These are phyloP conservation scores for Netelia fuscicornis DNA, from an alignment of 2,888 invertebrate genomes.

Conservation along the genomic window DNA sequence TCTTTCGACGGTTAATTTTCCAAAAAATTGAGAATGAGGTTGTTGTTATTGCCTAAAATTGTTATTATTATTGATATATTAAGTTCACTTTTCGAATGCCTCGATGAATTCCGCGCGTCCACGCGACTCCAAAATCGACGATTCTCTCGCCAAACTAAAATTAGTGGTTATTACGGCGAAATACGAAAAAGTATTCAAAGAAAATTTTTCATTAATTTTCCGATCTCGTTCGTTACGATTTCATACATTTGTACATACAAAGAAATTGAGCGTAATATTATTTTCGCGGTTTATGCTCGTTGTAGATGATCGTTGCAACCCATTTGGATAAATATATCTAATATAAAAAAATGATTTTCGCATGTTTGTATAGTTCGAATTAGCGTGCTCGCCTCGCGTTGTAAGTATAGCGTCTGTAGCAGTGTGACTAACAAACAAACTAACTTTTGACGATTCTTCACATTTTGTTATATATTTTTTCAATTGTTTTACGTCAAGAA, in stretches of 20 bases:
- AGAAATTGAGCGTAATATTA: conserved; percentile 18
- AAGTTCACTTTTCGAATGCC: conserved; percentile 9
- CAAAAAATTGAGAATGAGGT: too few species aligned
- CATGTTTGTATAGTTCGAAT: conserved; percentile 74
- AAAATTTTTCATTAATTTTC: conserved; percentile 39
- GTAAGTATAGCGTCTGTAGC: conserved; percentile 81
- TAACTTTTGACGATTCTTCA: conserved; percentile 73
- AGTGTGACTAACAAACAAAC: conserved; percentile 79
- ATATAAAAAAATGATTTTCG: conserved; percentile 66
- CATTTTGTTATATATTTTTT: conserved; percentile 7
- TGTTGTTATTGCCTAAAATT: conserved; percentile 11
- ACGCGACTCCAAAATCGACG: conserved; percentile 50
- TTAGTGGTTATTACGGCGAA: conserved; percentile 11
- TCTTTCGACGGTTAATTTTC: too few species aligned
- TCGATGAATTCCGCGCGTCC: conserved; percentile 33
- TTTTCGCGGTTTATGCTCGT: conserved; percentile 45
- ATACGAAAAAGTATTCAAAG: conserved; percentile 27
- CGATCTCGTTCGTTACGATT: conserved; percentile 13
- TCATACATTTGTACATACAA: conserved; percentile 55
- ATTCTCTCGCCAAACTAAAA: conserved; percentile 46
- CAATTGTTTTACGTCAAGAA: neutral
- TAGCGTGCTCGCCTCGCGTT: conserved; percentile 81
- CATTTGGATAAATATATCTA: conserved; percentile 13
- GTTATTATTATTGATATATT: conserved; percentile 33
- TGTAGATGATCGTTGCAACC: conserved; percentile 59